These are phyloP conservation scores for Aphidius colemani DNA, from an alignment of 2,888 invertebrate genomes.

Conservation along the genomic window DNA sequence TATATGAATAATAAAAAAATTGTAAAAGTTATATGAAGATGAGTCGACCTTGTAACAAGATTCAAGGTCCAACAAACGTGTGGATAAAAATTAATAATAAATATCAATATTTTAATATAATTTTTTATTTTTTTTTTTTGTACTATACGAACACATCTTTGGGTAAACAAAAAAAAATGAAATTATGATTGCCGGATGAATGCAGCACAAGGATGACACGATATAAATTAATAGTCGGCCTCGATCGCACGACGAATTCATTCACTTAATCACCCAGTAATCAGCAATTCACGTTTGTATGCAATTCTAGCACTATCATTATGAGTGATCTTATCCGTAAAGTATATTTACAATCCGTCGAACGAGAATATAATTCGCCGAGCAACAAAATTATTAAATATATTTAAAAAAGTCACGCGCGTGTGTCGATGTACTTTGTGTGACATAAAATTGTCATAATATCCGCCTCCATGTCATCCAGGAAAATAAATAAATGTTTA, in stretches of 20 bases:
- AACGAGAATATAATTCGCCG: no score
- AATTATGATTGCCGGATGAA: no score
- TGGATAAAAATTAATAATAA: background rate
- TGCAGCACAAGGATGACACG: constrained; percentile 15
- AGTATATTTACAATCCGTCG: constrained; percentile 29
- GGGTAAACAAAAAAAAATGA: no score
- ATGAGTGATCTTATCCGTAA: constrained; percentile 32
- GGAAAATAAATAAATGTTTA: background rate
- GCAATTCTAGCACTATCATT: constrained; percentile 28
- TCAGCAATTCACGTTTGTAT: constrained; percentile 19
- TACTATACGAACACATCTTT: no score
- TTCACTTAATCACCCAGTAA: constrained; percentile 23
- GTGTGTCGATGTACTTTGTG: no score
- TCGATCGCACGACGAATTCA: constrained; percentile 17
- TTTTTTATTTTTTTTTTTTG: no score
- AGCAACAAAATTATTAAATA: no score
- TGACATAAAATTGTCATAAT: constrained; percentile 17
- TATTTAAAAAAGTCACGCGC: no score
- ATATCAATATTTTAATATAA: no score
- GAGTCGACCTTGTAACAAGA: constrained; percentile 1
- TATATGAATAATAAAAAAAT: background rate
- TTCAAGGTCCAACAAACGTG: background rate
- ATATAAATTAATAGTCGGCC: constrained; percentile 7
- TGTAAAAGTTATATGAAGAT: background rate
- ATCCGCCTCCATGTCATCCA: constrained; percentile 10